These are phyloP conservation scores for Spongia lamella DNA, from an alignment of 37 sponge, comb jelly and placozoan species.

Conservation along the genomic window DNA sequence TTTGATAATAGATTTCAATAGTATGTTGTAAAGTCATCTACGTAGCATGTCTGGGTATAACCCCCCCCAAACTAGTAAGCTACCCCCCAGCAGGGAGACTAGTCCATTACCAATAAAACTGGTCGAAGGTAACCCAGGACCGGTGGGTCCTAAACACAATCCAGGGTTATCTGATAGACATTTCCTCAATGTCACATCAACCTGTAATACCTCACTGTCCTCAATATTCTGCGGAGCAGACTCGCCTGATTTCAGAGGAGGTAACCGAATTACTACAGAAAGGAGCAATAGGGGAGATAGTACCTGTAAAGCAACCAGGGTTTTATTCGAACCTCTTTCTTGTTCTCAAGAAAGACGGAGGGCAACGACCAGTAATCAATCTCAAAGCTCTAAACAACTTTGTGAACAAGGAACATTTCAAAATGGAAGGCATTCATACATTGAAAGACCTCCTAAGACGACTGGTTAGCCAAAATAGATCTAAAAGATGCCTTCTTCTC, in stretches of 20 bases:
- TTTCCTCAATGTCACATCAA: no score
- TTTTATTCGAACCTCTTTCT: constrained; percentile 29
- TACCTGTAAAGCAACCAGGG: neutral
- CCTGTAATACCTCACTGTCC: no score
- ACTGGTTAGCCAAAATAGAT: constrained; percentile 25
- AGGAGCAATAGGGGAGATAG: constrained; percentile 11
- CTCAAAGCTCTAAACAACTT: constrained; percentile 40
- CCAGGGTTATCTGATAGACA: no score
- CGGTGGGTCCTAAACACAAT: no score
- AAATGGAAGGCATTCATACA: constrained; percentile 50
- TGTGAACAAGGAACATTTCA: constrained; percentile 42
- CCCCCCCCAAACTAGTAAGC: neutral
- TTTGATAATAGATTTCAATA: neutral
- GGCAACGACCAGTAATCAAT: constrained; percentile 46
- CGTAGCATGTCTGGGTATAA: constrained; percentile 5
- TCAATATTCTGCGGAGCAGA: constrained; percentile 5
- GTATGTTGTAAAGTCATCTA: neutral
- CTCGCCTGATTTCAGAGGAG: constrained; percentile 12
- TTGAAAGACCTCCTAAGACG: constrained; percentile 34
- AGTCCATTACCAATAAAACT: no score
- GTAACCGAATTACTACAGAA: constrained; percentile 16
- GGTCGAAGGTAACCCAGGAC: no score
- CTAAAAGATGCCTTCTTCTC: no score
- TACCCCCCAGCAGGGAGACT: no score
- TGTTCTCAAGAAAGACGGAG: no score